These are phyloP conservation scores for Lasioglossum oenotherae DNA, from an alignment of 2,888 invertebrate genomes.

Conservation along the genomic window DNA sequence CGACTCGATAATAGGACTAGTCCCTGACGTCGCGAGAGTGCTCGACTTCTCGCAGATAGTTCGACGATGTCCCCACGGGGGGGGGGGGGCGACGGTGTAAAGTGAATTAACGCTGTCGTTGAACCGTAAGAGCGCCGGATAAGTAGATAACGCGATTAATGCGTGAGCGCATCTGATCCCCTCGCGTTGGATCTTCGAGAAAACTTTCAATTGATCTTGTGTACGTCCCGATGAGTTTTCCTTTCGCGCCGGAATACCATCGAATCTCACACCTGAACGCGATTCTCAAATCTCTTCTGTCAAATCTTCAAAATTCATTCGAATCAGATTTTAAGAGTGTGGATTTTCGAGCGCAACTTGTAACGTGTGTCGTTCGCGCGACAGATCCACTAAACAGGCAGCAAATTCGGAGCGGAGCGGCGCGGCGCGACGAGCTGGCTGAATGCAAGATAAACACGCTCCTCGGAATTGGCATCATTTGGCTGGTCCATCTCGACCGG, in stretches of 20 bases:
- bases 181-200: slow-evolving; percentile 23
- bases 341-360: too few species aligned
- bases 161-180: slow-evolving; percentile 53
- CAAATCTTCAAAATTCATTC: not conserved
- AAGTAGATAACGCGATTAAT: slow-evolving; percentile 74
- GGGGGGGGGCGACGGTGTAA: slow-evolving; percentile 54
- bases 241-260: not conserved
- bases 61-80: slow-evolving; percentile 59
- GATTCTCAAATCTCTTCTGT: not conserved
- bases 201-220: slow-evolving; percentile 41
- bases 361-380: not conserved
- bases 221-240: slow-evolving; percentile 5
- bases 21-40: slow-evolving; percentile 42
- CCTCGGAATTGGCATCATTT: slow-evolving; percentile 31
- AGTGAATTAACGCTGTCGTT: slow-evolving; percentile 69
- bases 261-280: not conserved
- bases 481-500: not conserved
- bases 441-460: slow-evolving; percentile 27
- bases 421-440: not conserved
- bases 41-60: slow-evolving; percentile 59
- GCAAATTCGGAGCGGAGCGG: not conserved
- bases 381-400: not conserved
- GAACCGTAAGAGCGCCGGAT: slow-evolving; percentile 62
- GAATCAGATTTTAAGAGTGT: too few species aligned
- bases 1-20: slow-evolving; percentile 67